Conservation (phyloP, 2,888 invertebrate genomes). For the Leucania comma region DNA sequence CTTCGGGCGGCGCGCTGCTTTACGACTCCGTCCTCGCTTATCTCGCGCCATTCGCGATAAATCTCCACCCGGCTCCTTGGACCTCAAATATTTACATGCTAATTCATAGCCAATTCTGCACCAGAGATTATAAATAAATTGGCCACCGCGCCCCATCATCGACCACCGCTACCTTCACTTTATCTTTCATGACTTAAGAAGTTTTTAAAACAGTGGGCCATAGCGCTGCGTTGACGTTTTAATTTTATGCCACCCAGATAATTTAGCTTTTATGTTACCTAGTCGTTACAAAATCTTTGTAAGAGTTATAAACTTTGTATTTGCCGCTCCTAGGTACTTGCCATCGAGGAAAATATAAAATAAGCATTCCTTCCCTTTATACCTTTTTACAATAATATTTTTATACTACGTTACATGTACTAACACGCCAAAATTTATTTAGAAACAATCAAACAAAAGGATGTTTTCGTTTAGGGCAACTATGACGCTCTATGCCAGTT, state of each 20-base stretch:
- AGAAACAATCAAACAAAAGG: constrained; percentile 42
- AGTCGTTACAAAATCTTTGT: constrained; percentile 74
- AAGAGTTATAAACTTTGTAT: constrained; percentile 70
- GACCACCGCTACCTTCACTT: constrained; percentile 78
- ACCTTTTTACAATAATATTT: constrained; percentile 33
- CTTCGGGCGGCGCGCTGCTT: constrained; percentile 79
- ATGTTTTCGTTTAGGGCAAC: constrained; percentile 30
- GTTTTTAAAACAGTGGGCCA: constrained; percentile 83
- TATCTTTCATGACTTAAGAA: constrained; percentile 87
- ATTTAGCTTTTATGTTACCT: constrained; percentile 81
- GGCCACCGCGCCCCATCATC: constrained; percentile 84
- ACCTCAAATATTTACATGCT: constrained; percentile 91
- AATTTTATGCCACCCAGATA: constrained; percentile 85
- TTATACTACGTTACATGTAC: constrained; percentile 16
- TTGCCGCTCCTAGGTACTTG: constrained; percentile 49
- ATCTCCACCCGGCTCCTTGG: constrained; percentile 88
- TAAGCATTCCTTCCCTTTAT: constrained; percentile 23
- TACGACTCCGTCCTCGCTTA: constrained; percentile 88
- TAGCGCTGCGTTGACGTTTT: constrained; percentile 80
- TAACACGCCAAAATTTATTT: constrained; percentile 16
- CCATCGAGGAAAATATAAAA: constrained; percentile 52
- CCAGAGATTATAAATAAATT: constrained; percentile 90
- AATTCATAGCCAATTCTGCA: constrained; percentile 89
- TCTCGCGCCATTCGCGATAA: constrained; percentile 87
- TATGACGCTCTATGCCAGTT: constrained; percentile 7